phyloP scores from a whole-genome alignment of 2,888 invertebrate genomes.

The Eupelmus urozonus region DNA sequence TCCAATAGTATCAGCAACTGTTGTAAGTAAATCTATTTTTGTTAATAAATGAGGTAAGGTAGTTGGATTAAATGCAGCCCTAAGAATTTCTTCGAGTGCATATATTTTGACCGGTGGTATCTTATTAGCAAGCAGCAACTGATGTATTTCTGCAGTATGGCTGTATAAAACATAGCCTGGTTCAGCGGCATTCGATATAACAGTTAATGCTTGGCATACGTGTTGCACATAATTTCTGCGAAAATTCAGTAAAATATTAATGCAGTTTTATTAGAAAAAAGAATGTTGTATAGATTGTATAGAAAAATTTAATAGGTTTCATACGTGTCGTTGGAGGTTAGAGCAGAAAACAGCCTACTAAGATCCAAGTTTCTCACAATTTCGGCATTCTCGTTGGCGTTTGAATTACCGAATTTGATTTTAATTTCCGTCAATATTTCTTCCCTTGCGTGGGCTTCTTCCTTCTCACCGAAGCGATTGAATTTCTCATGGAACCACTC shows the following conservation, averaged over 20 bases:
- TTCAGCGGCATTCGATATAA: slow-evolving; percentile 58
- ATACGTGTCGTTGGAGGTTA: slow-evolving; percentile 72
- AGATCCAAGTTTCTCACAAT: slow-evolving; percentile 64
- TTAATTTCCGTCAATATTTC: slow-evolving; percentile 67
- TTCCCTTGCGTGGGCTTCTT: slow-evolving; percentile 64
- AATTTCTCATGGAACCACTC: slow-evolving; percentile 69
- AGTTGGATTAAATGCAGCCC: slow-evolving; percentile 59
- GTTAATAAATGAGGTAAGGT: slow-evolving; percentile 77
- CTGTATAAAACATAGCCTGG: slow-evolving; percentile 66
- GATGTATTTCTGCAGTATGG: slow-evolving; percentile 66
- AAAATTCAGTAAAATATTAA: slow-evolving; percentile 29
- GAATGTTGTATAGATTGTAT: slow-evolving; percentile 10
- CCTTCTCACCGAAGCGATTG: slow-evolving; percentile 63
- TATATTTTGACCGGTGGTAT: slow-evolving; percentile 65
- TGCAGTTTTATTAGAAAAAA: neutral
- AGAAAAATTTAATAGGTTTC: too few relatives aligned
- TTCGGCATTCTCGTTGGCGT: slow-evolving; percentile 60
- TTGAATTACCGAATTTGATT: slow-evolving; percentile 66
- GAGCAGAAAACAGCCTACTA: slow-evolving; percentile 64
- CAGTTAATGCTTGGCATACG: slow-evolving; percentile 67
- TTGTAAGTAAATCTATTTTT: slow-evolving; percentile 80
- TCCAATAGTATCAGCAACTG: slow-evolving; percentile 80
- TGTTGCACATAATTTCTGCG: slow-evolving; percentile 67
- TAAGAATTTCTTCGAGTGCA: slow-evolving; percentile 66
- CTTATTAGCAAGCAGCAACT: slow-evolving; percentile 64